Evolutionary conservation across 1,140 invertebrate genomes (phyloP).

Genomic region (Calosoma granatense): DNA sequence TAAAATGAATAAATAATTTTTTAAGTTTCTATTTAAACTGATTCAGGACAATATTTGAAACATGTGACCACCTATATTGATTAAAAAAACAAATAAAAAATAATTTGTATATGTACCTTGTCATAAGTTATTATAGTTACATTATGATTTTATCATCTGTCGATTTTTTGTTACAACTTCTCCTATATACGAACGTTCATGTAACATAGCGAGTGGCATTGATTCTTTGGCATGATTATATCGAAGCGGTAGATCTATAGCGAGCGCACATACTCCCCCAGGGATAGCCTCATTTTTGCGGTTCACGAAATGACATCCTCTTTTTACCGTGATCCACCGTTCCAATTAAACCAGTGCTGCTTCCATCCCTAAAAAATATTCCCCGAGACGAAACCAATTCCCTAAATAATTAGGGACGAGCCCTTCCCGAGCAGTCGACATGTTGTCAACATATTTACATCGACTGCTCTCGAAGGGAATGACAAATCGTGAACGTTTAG

Average conservation of each 20-base stretch:
- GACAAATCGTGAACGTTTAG: background rate
- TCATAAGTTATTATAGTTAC: too few relatives aligned
- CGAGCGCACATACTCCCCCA: constrained; percentile 21
- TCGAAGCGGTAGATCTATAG: constrained; percentile 13
- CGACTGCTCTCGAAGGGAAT: background rate
- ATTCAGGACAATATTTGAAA: too few relatives aligned
- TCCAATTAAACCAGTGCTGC: constrained; percentile 21
- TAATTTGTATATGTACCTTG: too few relatives aligned
- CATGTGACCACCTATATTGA: too few relatives aligned
- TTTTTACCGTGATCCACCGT: constrained; percentile 22
- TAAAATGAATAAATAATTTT: too few relatives aligned
- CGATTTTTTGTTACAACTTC: too few relatives aligned
- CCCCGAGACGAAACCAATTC: background rate
- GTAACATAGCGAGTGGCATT: too few relatives aligned
- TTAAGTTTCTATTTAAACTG: too few relatives aligned
- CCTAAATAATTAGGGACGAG: background rate
- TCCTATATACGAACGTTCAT: too few relatives aligned
- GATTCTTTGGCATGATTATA: background rate
- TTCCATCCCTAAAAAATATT: constrained; percentile 1
- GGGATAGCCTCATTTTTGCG: constrained; percentile 21
- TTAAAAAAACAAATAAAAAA: too few relatives aligned
- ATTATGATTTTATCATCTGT: too few relatives aligned
- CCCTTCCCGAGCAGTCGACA: background rate
- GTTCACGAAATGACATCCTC: constrained; percentile 22
- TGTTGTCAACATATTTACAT: constrained; percentile 6